Base-by-base conservation (phyloP, 2,888 invertebrate species). In the Dioctria rufipes region DNA sequence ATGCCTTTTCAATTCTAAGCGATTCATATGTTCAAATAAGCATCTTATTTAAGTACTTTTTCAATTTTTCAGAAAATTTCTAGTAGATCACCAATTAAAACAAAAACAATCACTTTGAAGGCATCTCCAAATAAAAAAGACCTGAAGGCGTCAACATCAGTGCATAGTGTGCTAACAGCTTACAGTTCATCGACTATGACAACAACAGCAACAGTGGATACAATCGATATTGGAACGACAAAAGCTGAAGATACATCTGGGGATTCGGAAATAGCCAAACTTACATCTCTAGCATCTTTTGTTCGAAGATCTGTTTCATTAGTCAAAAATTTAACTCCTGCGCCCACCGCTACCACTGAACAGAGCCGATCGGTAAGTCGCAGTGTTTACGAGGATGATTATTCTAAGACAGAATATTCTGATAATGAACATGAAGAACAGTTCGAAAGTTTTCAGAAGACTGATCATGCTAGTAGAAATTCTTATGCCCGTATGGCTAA, bases 381-480 rank as follows among this genome's bases (percentile, higher is more conserved):
- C 58, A 88, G 88, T 5, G 84, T 86, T 0, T 88, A 87, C 71
- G 88, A 88, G 39, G 89, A 88, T 80, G 84, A 83, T 79, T 87
- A 86, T 65, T 87, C 87, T 2, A 87, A 87, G 81, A 86, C 86
- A 42, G 87, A 85, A 82, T 87, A 85, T 83, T 88, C 86, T 25
- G 86, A 82, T 80, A 85, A 83, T 80, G 86, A 82, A 83, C 85
- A 86, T 0, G 84, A 85, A n/a, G 73, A 73, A 13, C 40, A 58
- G 3, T 69, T 49, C 39, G 11, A 85, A 65, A 88, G 87, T 63
- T 86, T 87, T 80, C 49, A 69, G 8, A 83, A 0, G 81, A 84
- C 6, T 80, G 80, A 37, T 82, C 6, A 40, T 54, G 79, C 2
- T 25, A 25, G 25, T 25, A 46, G 8, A 9, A 25, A 58, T 40